These are phyloP conservation scores for Alouatta caraya DNA, from an alignment of 2,797 vertebrate genomes.

Conservation along the genomic window DNA sequence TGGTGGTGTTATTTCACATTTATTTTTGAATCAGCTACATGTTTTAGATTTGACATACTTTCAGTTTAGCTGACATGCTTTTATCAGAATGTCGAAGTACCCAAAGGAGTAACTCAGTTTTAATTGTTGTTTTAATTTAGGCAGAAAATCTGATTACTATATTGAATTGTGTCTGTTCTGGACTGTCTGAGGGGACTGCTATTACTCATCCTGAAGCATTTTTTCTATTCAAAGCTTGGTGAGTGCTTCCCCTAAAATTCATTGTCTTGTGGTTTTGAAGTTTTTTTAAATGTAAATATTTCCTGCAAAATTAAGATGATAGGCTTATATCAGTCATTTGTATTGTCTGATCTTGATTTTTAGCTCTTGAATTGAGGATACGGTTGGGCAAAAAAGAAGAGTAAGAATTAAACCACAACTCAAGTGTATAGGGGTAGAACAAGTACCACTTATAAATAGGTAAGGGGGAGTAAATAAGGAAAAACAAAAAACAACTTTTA, in stretches of 20 bases:
- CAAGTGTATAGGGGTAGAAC: not conserved
- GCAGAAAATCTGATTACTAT: not conserved
- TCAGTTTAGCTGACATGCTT: not conserved
- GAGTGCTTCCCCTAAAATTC: not conserved
- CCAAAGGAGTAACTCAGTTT: not conserved
- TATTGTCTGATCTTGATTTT: not conserved
- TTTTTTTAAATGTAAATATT: slow-evolving; percentile 4
- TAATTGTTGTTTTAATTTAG: not conserved
- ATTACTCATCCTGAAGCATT: not conserved
- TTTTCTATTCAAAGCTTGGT: not conserved
- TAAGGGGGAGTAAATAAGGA: not conserved
- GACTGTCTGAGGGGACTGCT: not conserved
- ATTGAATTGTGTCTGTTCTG: not conserved
- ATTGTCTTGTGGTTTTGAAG: not conserved
- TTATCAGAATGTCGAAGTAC: not conserved
- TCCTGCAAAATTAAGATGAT: not conserved
- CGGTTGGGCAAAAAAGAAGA: not conserved
- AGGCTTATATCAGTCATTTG: not conserved
- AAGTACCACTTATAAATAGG: not conserved
- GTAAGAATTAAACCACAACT: not conserved
- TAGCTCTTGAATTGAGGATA: not conserved
- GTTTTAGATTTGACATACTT: not conserved
- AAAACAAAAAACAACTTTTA: not conserved
- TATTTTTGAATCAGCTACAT: not conserved
- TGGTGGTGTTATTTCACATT: not conserved